A percentile compares a stretch with the other conserved stretches of the same genome.
Conservation (phyloP, 2,888 invertebrate species). For the Cheilosia vernalis region DNA sequence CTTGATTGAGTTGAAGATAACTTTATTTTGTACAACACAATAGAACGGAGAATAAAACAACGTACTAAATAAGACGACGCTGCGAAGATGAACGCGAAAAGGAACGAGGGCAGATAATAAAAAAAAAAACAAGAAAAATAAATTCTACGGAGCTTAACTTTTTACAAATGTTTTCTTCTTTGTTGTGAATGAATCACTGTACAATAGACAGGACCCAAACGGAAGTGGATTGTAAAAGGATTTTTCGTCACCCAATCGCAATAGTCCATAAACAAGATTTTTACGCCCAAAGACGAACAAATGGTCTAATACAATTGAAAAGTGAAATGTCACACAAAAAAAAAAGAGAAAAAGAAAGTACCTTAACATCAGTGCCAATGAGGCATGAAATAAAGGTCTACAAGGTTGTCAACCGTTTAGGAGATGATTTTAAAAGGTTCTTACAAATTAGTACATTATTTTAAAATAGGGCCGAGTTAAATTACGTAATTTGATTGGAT, state of each 20-base stretch:
- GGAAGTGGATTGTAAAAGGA: slow-evolving; percentile 59
- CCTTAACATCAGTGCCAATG: slow-evolving; percentile 46
- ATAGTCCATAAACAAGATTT: slow-evolving; percentile 68
- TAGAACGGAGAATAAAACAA: background rate
- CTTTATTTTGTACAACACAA: slow-evolving; percentile 48
- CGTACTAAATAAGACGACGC: slow-evolving; percentile 1
- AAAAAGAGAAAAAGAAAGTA: background rate
- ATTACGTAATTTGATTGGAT: background rate
- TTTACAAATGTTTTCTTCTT: slow-evolving; percentile 36
- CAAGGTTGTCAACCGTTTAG: slow-evolving; percentile 44
- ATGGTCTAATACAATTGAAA: slow-evolving; percentile 50
- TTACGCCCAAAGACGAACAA: slow-evolving; percentile 46
- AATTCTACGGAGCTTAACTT: slow-evolving; percentile 63
- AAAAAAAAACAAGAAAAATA: slow-evolving; percentile 46
- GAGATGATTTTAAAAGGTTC: slow-evolving; percentile 13
- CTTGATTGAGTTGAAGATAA: slow-evolving; percentile 73
- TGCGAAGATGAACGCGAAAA: slow-evolving; percentile 12
- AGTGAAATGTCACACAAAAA: slow-evolving; percentile 34
- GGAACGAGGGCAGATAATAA: slow-evolving; percentile 5
- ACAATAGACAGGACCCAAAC: slow-evolving; percentile 27
- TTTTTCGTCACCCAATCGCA: slow-evolving; percentile 43
- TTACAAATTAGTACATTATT: slow-evolving; percentile 48
- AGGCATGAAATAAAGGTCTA: slow-evolving; percentile 64
- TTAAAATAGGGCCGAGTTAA: background rate
- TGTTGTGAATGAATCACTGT: slow-evolving; percentile 53